Percentiles rank a stretch among this genome's conserved stretches.
These are phyloP conservation scores for Xiphias gladius DNA, from an alignment of 2,113 vertebrate species.

Conservation along the genomic window DNA sequence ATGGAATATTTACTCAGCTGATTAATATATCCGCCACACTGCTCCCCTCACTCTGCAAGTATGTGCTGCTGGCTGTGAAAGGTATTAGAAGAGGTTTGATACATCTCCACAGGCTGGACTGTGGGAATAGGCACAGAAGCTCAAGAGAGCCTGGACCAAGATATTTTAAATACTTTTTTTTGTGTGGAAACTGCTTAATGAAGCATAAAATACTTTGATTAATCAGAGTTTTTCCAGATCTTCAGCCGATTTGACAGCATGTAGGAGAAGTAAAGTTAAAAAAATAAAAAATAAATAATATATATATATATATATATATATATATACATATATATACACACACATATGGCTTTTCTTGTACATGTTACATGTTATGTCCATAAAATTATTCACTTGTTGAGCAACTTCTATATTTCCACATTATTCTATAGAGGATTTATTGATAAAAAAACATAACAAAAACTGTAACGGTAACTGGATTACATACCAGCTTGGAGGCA, in stretches of 20 bases:
- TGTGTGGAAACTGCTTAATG: slow-evolving; percentile 51
- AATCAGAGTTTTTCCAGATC: slow-evolving; percentile 36
- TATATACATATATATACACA: not conserved
- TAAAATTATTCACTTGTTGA: not conserved
- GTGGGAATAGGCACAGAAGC: slow-evolving; percentile 71
- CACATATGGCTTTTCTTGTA: too few relatives aligned
- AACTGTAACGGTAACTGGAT: not conserved
- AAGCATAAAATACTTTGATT: slow-evolving; percentile 45
- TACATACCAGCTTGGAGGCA: not conserved
- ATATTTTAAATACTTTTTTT: slow-evolving; percentile 33
- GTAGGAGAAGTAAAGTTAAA: not conserved
- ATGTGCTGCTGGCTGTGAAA: slow-evolving; percentile 84
- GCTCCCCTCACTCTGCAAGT: slow-evolving; percentile 83
- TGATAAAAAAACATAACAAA: not conserved
- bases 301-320: too few relatives aligned
- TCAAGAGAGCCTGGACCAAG: slow-evolving; percentile 46
- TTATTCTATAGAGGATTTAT: not conserved
- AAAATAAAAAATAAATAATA: not conserved
- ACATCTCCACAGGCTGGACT: slow-evolving; percentile 76
- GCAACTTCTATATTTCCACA: not conserved
- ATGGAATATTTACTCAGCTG: slow-evolving; percentile 86
- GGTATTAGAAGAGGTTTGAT: slow-evolving; percentile 80
- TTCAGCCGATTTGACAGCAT: not conserved
- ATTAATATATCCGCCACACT: slow-evolving; percentile 83
- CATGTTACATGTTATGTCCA: too few relatives aligned